Evolutionary conservation across 2,888 invertebrate genomes (phyloP), one percentile per base, ranked within the genome.

Genomic region (Copidosoma aretas): DNA sequence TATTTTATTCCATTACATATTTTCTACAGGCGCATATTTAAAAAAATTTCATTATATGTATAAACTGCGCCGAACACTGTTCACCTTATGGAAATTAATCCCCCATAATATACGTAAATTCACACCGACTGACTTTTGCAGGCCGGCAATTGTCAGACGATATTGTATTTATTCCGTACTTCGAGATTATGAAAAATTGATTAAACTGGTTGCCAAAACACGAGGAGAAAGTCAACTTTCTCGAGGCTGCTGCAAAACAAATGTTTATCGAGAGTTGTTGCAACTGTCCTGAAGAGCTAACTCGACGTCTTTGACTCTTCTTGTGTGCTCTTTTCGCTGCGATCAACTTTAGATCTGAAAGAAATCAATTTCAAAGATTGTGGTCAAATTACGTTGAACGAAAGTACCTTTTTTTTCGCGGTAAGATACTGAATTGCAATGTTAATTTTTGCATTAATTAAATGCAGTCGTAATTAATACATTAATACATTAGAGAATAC

Each of bases 271-370:
- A 32, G 32, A 32, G 32, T 32, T 32, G 32, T 32, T 32, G 32
- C 32, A 32, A 32, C 8, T 32, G 32, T 32, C 32, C 32, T 32
- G 32, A 32, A 32, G 32, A 32, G 73, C 71, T 73, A 75, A 75
- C 72, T 80, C 73, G 81, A 74, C 70, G 82, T 79, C 74, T 82
- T 79, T 72, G 76, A 75, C 66, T 82, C 83, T 77, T 83, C 80
- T 73, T 79, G 75, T 64, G 78, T 76, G 64, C 75, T 80, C 77
- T 77, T 75, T 79, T 82, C 81, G 77, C 79, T 79, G 73, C 77
- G 78, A 77, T 82, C 81, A 75, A 77, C 82, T 82, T 83, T 83
- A 75, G 82, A 83, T 83, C 83, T 83, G 83, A 83, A 83, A 83
- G 81, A 81, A 83, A 83, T 81, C 78, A 82, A 71, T 68, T 32